Conservation (phyloP, 2,113 vertebrate species). For the Seriola quinqueradiata region DNA sequence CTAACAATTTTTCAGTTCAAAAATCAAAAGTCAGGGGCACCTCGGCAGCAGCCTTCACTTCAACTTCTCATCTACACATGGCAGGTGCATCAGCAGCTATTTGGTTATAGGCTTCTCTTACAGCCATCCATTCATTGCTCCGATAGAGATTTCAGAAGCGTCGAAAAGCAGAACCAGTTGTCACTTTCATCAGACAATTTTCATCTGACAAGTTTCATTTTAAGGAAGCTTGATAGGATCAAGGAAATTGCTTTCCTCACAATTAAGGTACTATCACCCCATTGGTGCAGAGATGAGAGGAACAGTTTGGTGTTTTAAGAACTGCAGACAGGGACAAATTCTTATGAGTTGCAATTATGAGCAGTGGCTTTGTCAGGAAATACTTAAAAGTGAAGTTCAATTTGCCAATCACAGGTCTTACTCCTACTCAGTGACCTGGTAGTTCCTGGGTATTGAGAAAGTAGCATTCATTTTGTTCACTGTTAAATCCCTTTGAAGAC, state of each 20-base stretch:
- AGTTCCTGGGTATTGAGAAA: constrained; percentile 27
- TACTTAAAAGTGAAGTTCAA: constrained; percentile 60
- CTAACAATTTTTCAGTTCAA: neutral
- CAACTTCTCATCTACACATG: neutral
- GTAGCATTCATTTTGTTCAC: constrained; percentile 41
- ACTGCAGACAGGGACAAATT: constrained; percentile 49
- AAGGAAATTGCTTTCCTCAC: constrained; percentile 42
- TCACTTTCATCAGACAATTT: constrained; percentile 54
- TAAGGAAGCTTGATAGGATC: constrained; percentile 40
- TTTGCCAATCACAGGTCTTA: constrained; percentile 57
- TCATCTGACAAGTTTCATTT: constrained; percentile 50
- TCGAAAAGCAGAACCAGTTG: neutral
- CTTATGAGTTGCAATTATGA: constrained; percentile 54
- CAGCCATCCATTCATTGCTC: neutral
- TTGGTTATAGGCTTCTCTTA: neutral
- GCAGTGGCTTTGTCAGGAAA: constrained; percentile 55
- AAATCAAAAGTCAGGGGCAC: neutral
- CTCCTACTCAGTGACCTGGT: constrained; percentile 48
- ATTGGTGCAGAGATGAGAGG: constrained; percentile 34
- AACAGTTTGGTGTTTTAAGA: constrained; percentile 31
- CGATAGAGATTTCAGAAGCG: neutral
- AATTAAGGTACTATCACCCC: neutral
- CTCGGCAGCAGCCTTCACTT: neutral
- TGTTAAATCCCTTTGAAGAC: constrained; percentile 60
- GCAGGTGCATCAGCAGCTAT: neutral